These are phyloP conservation scores for Alexandromys fortis DNA, from an alignment of 2,113 vertebrate genomes.

Conservation along the genomic window DNA sequence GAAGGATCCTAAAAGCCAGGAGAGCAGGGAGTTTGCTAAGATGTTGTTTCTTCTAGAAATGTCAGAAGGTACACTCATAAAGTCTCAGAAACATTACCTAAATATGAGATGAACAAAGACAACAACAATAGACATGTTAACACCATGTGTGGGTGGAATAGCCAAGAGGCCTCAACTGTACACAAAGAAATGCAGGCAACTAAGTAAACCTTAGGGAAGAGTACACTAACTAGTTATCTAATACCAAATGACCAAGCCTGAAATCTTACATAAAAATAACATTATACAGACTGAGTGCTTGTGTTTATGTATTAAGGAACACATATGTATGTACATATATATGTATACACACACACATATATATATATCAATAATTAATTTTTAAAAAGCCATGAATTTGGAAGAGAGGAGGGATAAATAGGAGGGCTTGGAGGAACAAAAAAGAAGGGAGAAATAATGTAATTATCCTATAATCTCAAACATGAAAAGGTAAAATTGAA, in stretches of 20 bases:
- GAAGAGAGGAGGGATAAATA: not conserved
- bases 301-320: not conserved
- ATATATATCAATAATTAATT: not conserved
- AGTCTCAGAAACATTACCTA: not conserved
- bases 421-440: not conserved
- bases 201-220: not conserved
- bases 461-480: not conserved
- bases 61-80: not conserved
- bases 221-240: not conserved
- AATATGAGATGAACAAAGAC: not conserved
- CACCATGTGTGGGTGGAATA: no score
- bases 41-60: not conserved
- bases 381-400: not conserved
- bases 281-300: not conserved
- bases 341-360: accelerated
- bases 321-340: no score
- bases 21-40: not conserved
- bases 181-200: not conserved
- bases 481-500: not conserved
- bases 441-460: not conserved
- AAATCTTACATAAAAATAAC: not conserved
- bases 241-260: not conserved
- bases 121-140: not conserved
- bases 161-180: no score
- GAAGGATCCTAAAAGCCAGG: not conserved